Base-by-base conservation (phyloP, 2,797 vertebrate species). In the Smutsia temminckii region DNA sequence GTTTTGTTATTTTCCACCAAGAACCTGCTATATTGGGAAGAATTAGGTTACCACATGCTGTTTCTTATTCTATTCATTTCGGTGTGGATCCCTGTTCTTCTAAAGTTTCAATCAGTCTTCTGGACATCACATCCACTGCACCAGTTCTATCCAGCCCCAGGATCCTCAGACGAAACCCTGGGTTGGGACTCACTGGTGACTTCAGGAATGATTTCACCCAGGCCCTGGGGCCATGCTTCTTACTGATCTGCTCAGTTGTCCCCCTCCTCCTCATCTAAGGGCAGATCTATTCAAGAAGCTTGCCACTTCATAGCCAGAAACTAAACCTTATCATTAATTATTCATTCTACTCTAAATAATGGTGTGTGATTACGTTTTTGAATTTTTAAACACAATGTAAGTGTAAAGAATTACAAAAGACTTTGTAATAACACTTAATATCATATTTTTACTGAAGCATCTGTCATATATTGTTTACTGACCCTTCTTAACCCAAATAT, bases 61-160 rank as follows among this genome's bases (percentile, higher is more conserved):
- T 61, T 95, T 72, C 85, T 94, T 96, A 64, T 79, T 95, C n/a
- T 94, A 16, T 81, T 68, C 81, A 64, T 46, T 97, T 98, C 96
- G 84, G 66, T 66, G 75, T 64, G 89, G 93, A 88, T 93, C 49
- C 83, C 83, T 85, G 46, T 97, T 88, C 95, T 96, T 40, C 69
- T 21, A 77, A 96, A 97, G 61, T 93, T 95, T 98, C 97, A 88
- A 98, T 99, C 96, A 98, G 96, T 69, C 97, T 99, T 42, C 49
- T 97, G 86, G 98, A 98, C 91, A 96, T 99, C 89, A 97, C 89
- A 49, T 97, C 96, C 98, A 98, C 77, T 98, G 97, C 95, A 98
- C 98, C 92, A 98, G 98, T 97, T 98, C 98, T 5, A 94, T 98
- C 92, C 98, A 99, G 77, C 98, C 97, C 5, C 97, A 97, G 93